phyloP scores from a whole-genome alignment of 53 echinoderm and acorn worm species.

The Mesocentrotus franciscanus region DNA sequence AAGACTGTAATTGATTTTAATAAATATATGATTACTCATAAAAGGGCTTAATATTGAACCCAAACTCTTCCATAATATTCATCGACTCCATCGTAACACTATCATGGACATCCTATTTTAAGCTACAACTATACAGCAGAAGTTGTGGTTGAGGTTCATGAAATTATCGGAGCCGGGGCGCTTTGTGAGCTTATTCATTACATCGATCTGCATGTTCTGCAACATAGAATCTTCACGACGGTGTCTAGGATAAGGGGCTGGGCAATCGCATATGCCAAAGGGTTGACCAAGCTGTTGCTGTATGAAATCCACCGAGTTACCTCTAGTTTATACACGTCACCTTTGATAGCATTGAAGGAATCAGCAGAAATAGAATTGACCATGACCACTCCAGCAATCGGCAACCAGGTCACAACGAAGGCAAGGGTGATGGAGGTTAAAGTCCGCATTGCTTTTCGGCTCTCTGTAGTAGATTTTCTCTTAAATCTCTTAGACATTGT shows the following conservation, averaged over 20 bases:
- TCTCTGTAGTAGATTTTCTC: background rate
- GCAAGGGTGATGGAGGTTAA: background rate
- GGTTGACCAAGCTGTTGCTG: conserved; percentile 32
- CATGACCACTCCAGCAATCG: background rate
- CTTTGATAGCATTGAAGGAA: background rate
- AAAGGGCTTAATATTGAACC: no score
- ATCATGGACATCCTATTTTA: no score
- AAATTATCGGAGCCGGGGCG: background rate
- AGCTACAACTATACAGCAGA: no score
- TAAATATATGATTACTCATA: no score
- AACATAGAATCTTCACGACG: background rate
- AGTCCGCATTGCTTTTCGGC: conserved; percentile 26
- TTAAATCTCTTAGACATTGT: background rate
- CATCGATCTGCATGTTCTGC: background rate
- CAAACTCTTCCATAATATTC: no score
- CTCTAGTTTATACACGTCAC: background rate
- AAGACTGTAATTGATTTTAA: no score
- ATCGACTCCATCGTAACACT: no score
- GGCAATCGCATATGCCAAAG: conserved; percentile 8
- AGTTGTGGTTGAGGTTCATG: no score
- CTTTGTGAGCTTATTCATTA: background rate
- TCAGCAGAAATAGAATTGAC: background rate
- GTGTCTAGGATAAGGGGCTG: conserved; percentile 18
- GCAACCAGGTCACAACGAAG: background rate
- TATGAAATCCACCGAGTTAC: background rate